Percentiles rank a stretch among this genome's conserved stretches.
These are phyloP conservation scores for Rhegmatorhina hoffmannsi DNA, from an alignment of 2,113 vertebrate species.

Conservation along the genomic window DNA sequence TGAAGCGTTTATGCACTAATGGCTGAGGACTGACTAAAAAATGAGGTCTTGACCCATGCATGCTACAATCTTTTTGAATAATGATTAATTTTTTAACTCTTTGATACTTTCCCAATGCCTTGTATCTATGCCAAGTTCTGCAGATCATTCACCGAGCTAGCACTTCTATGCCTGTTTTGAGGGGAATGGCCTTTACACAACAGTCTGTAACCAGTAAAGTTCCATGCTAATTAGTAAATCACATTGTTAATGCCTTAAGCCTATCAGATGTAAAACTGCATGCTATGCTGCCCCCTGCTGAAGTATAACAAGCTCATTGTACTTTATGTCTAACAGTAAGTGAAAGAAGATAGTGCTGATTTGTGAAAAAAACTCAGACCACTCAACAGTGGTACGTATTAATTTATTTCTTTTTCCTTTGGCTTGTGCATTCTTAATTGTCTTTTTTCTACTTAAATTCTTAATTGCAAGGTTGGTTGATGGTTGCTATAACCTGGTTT, in stretches of 20 bases:
- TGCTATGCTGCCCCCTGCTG: conserved; percentile 50
- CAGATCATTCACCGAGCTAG: not conserved
- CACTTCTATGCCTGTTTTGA: not conserved
- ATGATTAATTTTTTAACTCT: not conserved
- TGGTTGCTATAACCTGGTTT: not conserved
- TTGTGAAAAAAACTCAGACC: not conserved
- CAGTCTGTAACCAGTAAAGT: not conserved
- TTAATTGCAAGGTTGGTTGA: not conserved
- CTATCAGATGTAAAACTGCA: not conserved
- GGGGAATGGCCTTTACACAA: not conserved
- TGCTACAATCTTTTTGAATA: not conserved
- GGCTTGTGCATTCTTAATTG: not conserved
- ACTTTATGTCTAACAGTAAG: not conserved
- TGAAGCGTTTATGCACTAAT: not conserved
- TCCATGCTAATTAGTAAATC: conserved; percentile 13
- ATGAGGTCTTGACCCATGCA: not conserved
- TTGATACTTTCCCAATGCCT: not conserved
- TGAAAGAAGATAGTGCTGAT: not conserved
- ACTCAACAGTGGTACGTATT: fast-evolving
- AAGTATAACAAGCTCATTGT: not conserved
- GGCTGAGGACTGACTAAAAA: conserved; percentile 27
- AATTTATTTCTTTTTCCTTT: not conserved
- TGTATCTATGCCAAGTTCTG: not conserved
- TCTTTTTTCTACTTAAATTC: not conserved
- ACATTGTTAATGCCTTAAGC: not conserved